A percentile compares a stretch with the other conserved stretches of the same genome.
These are phyloP conservation scores for Syrphus vitripennis DNA, from an alignment of 2,888 invertebrate genomes.

Conservation along the genomic window DNA sequence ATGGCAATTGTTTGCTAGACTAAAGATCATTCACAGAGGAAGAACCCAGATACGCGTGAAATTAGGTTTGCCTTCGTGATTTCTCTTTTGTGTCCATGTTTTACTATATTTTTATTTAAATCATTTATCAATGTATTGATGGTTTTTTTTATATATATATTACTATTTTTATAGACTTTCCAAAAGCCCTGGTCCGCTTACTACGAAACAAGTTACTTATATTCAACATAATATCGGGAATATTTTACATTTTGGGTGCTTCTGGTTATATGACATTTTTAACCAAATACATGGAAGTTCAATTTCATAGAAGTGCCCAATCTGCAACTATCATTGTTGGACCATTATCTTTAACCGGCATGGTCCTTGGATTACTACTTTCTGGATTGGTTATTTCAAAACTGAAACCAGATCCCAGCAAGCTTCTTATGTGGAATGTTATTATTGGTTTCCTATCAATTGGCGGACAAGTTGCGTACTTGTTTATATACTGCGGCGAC, in stretches of 20 bases:
- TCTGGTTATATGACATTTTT: constrained; percentile 87
- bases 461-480: constrained; percentile 82
- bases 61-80: no score
- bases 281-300: constrained; percentile 89
- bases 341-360: constrained; percentile 83
- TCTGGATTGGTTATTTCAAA: constrained; percentile 85
- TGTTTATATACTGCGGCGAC: constrained; percentile 83
- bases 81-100: no score
- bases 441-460: constrained; percentile 83
- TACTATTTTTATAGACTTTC: constrained; percentile 82
- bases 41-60: no score
- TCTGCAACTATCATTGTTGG: constrained; percentile 86
- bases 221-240: constrained; percentile 85
- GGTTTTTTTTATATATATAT: neutral
- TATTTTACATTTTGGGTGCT: constrained; percentile 85
- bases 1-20: no score
- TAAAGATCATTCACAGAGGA: no score
- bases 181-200: constrained; percentile 83
- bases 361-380: constrained; percentile 84
- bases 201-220: constrained; percentile 86
- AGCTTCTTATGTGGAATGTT: constrained; percentile 85
- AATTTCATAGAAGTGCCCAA: constrained; percentile 86
- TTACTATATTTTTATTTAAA: no score
- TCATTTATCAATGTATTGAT: neutral
- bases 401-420: constrained; percentile 83